phyloP scores from a whole-genome alignment of 2,113 vertebrate genomes.

The Lophura nycthemera region DNA sequence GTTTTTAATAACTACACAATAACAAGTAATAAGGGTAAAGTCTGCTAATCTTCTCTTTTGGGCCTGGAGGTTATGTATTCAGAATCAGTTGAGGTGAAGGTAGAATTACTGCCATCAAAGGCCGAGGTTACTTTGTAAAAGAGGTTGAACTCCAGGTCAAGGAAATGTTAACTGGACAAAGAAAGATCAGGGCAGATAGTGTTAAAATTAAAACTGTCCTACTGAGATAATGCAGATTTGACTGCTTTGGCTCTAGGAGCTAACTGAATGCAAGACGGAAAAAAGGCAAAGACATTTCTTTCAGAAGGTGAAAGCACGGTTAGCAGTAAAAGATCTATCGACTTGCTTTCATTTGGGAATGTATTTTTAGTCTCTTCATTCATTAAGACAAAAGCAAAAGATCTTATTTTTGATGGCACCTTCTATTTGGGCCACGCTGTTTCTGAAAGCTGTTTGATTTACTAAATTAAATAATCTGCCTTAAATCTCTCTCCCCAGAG shows the following conservation, averaged over 20 bases:
- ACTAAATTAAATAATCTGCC: neutral
- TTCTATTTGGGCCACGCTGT: neutral
- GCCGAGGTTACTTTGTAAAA: conserved; percentile 73
- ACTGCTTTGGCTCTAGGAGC: conserved; percentile 42
- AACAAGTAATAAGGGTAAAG: conserved; percentile 72
- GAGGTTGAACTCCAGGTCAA: conserved; percentile 81
- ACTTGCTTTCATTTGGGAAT: conserved; percentile 5
- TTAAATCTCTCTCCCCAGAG: neutral
- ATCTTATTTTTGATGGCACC: neutral
- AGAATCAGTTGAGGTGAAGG: conserved; percentile 62
- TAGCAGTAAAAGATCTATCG: conserved; percentile 2
- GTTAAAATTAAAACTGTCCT: conserved; percentile 69
- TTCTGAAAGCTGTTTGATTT: conserved; percentile 6
- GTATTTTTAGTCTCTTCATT: conserved; percentile 10
- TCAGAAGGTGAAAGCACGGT: conserved; percentile 5
- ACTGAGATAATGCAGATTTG: conserved; percentile 58
- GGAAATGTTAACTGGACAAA: conserved; percentile 81
- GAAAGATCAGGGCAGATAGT: conserved; percentile 75
- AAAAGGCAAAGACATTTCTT: neutral
- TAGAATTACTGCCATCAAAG: conserved; percentile 73
- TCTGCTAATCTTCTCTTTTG: conserved; percentile 71
- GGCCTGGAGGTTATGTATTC: conserved; percentile 62
- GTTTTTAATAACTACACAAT: conserved; percentile 71
- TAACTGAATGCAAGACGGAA: neutral
- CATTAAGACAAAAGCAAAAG: conserved; percentile 28